Base-by-base conservation (phyloP, 1,140 invertebrate species). In the Cydia splendana region DNA sequence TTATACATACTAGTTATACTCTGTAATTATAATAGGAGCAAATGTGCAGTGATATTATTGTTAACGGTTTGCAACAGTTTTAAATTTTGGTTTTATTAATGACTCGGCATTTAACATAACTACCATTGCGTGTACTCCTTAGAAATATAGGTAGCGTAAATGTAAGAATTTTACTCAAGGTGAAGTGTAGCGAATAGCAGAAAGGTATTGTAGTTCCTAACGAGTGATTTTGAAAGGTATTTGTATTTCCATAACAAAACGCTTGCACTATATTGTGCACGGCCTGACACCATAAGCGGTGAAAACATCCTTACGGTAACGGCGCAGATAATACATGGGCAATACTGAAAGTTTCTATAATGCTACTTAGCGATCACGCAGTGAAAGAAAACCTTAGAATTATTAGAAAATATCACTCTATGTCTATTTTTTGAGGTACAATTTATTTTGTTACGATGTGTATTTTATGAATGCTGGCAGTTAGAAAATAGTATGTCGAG, bases 241-340 rank as follows among this genome's bases (percentile, higher is more conserved):
- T 57, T 73, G 15, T 42, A 71, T 71, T 71, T 71, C 67, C 67
- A 65, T 67, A 77, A 77, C 42, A 73, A 57, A 53, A 69, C 5
- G 7, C 34, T 71, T 74, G 45, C 69, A 57, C n/a, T 71, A 65
- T 34, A 76, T 67, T 74, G 65, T 71, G 48, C 18, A 79, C 28
- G 38, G 65, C 65, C 24, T 42, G 13, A 45, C 67, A 18, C 67
- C 67, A 71, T 71, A 71, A 45, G 30, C 28, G 30, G 62, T 20
- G 51, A 42, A 73, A 28, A 10, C 45, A 71, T 73, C 48, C 38
- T 67, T 18, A 51, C 38, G n/a, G 20, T 48, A 65, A 78, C 48
- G 65, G 57, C 48, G 57, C 20, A 76, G n/a, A 30, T 71, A 45
- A 30, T 69, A 38, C 2, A 13, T 42, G 1, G 9, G 38, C 38